Conservation (phyloP, 2,113 vertebrate species). For the Saguinus midas region DNA sequence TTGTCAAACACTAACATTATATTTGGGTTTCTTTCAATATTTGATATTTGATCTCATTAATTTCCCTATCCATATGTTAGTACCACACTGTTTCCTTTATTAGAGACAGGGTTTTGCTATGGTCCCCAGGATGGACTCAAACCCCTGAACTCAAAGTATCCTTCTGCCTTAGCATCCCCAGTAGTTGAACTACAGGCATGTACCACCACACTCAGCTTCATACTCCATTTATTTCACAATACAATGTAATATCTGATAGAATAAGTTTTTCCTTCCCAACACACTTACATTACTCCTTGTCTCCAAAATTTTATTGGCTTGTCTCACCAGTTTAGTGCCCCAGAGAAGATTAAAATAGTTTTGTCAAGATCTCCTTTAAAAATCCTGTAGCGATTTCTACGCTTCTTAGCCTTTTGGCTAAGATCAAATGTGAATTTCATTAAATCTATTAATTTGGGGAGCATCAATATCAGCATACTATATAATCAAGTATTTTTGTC, state of each 20-base stretch:
- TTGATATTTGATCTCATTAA: background rate
- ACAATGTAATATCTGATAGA: background rate
- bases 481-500: slow-evolving; percentile 8
- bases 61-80: background rate
- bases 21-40: background rate
- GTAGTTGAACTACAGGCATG: background rate
- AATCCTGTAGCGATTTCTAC: background rate
- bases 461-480: background rate
- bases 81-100: background rate
- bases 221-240: background rate
- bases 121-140: background rate
- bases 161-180: background rate
- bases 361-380: background rate
- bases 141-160: background rate
- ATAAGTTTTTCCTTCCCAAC: background rate
- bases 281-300: background rate
- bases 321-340: background rate
- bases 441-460: background rate
- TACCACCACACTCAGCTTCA: background rate
- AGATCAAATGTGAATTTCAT: background rate
- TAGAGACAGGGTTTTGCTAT: background rate
- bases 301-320: slow-evolving; percentile 8
- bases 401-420: too few species aligned
- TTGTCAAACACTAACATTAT: background rate
- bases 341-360: background rate